Percentiles rank a stretch among this genome's conserved stretches.
Conservation (phyloP, 2,113 vertebrate species). For the Sclerurus mexicanus region DNA sequence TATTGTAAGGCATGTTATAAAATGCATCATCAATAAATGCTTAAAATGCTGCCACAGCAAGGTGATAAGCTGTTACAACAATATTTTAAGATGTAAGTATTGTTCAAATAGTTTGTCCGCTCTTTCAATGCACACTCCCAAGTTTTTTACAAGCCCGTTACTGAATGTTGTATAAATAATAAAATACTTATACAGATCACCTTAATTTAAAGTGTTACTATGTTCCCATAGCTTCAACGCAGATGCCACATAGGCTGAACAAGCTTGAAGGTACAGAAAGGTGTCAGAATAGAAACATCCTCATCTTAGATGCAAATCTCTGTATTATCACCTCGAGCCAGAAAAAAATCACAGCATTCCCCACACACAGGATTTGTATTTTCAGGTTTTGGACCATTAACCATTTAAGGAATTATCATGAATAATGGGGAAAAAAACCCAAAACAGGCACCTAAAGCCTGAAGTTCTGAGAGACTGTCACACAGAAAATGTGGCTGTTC, state of each 20-base stretch:
- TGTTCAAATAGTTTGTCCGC: slow-evolving; percentile 26
- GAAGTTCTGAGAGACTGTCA: not conserved
- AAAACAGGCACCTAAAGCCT: not conserved
- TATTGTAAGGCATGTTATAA: slow-evolving; percentile 20
- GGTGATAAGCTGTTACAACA: slow-evolving; percentile 32
- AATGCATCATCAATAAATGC: slow-evolving; percentile 45
- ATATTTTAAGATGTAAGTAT: slow-evolving; percentile 56
- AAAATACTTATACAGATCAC: slow-evolving; percentile 61
- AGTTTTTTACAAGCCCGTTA: slow-evolving; percentile 32
- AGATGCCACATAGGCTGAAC: not conserved
- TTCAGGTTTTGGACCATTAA: not conserved
- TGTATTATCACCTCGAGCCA: not conserved
- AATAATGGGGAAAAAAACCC: not conserved
- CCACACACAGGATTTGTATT: not conserved
- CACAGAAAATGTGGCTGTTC: not conserved
- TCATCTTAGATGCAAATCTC: not conserved
- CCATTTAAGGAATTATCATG: not conserved
- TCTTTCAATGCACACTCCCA: not conserved
- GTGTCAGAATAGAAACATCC: not conserved
- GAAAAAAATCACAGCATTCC: not conserved
- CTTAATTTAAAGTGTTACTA: slow-evolving; percentile 39
- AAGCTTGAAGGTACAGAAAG: not conserved
- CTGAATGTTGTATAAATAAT: slow-evolving; percentile 27
- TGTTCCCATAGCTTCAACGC: slow-evolving; percentile 9
- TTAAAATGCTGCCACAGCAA: slow-evolving; percentile 48